Evolutionary conservation across 2,797 vertebrate genomes (phyloP), one percentile per base, ranked within the genome.

Genomic region (Neostethus bicornis): DNA sequence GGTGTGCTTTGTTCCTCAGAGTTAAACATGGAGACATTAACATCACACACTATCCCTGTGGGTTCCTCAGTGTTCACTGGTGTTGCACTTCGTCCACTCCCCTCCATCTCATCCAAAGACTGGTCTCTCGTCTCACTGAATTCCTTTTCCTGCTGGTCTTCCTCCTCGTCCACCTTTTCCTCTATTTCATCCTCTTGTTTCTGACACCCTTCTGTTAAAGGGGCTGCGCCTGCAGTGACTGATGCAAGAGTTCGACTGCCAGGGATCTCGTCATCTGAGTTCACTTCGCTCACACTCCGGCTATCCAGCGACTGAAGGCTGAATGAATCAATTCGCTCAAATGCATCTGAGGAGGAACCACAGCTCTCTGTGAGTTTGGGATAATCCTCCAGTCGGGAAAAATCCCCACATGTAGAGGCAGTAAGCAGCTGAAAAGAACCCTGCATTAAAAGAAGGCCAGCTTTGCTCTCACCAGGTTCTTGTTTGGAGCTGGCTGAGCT

Each of bases 261-360:
- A 0, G 96, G 91, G 37, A 95, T 87, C 21, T 99, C 97, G 17
- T 99, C 97, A 26, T 99, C 97, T 0, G 97, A 99, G 81, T 99
- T 99, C 26, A 99, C 96, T 84, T 99, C 97, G 0, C 97, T 99
- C 39, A 99, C 95, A 4, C 97, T 99, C 48, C 94, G 94, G 70
- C 97, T 99, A 5, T 99, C 97, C 75, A 99, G 84, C 0, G 97
- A 99, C 87, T 99, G 97, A 53, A 99, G 86, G 2, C 97, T 99
- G 73, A 97, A 98, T 0, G 97, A 97, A 87, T 99, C 97, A 11
- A 99, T 99, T 68, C 97, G 95, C 83, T 99, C 97, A 34, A 99
- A 99, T 4, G 96, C 97, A 48, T 99, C 97, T 0, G 96, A 98
- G 12, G 97, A 99, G 43, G 97, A 99, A 46, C 95, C 86, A 7